Evolutionary conservation across 92 coral and sea anemone species (phyloP), one percentile per base, ranked within the genome.

Genomic region (Epizoanthus rinbou): DNA sequence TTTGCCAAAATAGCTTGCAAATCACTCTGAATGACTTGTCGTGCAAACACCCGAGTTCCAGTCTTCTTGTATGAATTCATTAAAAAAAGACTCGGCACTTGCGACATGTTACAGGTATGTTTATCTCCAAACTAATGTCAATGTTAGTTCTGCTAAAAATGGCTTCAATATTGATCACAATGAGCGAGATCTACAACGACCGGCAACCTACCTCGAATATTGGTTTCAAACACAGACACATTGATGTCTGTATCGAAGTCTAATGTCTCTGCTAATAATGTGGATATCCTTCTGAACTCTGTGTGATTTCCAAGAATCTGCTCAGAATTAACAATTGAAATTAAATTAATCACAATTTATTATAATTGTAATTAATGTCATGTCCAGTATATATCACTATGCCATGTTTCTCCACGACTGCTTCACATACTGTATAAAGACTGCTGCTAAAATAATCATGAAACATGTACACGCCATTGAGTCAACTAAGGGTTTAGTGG

Each of bases 191-290:
- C 54, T 37, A 58, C 58, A 18, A 33, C 15, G n/a, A 11, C 67
- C 69, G 2, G 31, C 57, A 68, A 13, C 63, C 64, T 81, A 96
- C 99, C 98, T 90, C 99, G 83, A 22, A 96, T 96, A 68, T 96
- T 96, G 16, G 99, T 96, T 80, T 96, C 99, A 89, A 96, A 96
- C 54, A 96, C 99, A 28, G 99, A 96, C 13, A 96, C 99, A 90
- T 96, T 94, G 65, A 96, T 96, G 74, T 96, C 99, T 64, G 83
- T 90, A 73, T 96, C 95, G 89, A 96, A 96, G 80, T 90, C 78
- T 69, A 96, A 78, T 16, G 98, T 88, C 37, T 85, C 91, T 15
- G 84, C 89, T n/a, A 96, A 85, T 53, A 96, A 82, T 28, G 82
- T 57, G n/a, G 98, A 87, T 53, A 96, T 91, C 74, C 98, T 91